A percentile compares a stretch with the other conserved stretches of the same genome.
phyloP scores from a whole-genome alignment of 1,140 invertebrate species.

The Penaeus chinensis region DNA sequence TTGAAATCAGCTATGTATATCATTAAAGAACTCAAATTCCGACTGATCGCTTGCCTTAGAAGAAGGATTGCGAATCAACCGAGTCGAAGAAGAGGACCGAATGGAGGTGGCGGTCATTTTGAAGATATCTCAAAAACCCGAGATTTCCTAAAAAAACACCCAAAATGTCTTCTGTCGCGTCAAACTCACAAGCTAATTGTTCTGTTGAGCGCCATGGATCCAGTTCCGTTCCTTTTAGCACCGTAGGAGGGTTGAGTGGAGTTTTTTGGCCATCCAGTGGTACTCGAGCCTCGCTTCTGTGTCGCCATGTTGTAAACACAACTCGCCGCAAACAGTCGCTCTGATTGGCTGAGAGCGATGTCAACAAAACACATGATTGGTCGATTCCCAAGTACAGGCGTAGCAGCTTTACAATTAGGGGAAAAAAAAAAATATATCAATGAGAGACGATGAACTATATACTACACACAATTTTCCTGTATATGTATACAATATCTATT shows the following conservation, averaged over 20 bases:
- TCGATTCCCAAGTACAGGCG: not conserved
- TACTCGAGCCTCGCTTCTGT: conserved; percentile 42
- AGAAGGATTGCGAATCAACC: too few relatives aligned
- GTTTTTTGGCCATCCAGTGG: conserved; percentile 54
- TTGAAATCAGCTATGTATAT: too few relatives aligned
- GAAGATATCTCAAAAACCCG: not conserved
- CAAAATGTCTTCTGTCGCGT: not conserved
- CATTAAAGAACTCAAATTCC: too few relatives aligned
- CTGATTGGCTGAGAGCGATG: conserved; percentile 3
- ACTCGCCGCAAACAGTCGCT: conserved; percentile 2
- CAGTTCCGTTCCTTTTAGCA: conserved; percentile 44
- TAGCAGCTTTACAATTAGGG: too few relatives aligned
- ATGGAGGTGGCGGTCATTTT: conserved; percentile 38
- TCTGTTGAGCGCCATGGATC: conserved; percentile 35
- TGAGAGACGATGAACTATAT: too few relatives aligned
- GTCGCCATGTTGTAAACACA: conserved; percentile 55
- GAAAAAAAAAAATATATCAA: too few relatives aligned
- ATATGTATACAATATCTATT: too few relatives aligned
- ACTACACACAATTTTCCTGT: too few relatives aligned
- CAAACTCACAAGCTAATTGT: conserved; percentile 38
- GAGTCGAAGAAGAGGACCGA: too few relatives aligned
- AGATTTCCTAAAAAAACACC: not conserved
- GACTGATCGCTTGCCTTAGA: too few relatives aligned
- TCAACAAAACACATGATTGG: conserved; percentile 11
- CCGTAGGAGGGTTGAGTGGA: conserved; percentile 45